Evolutionary conservation across 2,888 invertebrate genomes (phyloP), one percentile per base, ranked within the genome.

Genomic region (Elysia crispata): DNA sequence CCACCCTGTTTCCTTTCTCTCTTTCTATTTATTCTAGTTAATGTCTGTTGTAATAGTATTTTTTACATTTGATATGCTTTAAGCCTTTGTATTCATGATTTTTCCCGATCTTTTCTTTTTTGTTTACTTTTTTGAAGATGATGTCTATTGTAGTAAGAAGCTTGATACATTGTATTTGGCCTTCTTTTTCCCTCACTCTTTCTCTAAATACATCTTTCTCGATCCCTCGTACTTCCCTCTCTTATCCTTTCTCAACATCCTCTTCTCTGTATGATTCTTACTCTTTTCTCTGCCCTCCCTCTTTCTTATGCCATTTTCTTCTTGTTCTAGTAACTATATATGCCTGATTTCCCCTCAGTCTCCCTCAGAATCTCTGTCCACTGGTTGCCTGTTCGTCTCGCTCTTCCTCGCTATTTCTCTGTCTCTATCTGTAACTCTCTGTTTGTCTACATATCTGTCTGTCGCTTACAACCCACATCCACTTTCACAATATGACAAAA

Each of bases 351-450:
- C 30, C 25, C 30, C 25, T 30, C 66, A 25, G 23, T 20, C 13
- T 25, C 3, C 23, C 64, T 64, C 25, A 20, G 8, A 64, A 11
- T 23, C 25, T 28, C 73, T 54, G 25, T 30, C 73, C 73, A 20
- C 73, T 41, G 54, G 13, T 1, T 13, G 54, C 54, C 15, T 1
- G 15, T 60, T 25, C 18, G 1, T 23, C 54, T 13, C 11, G 13
- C 28, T 30, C 60, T 60, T 23, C 23, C 6, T 3, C 15, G 20
- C 60, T 60, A 6, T 60, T 30, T 41, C 57, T 54, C 25, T 25
- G 50, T 77, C 62, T 72, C 62, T 41, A 33, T 60, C 62, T 33
- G 23, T n/a, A 50, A n/a, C 57, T 30, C 49, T 67, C 1, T 18
- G n/a, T 33, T 1, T 41, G 41, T 41, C 41, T 41, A 3, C 11